These are phyloP conservation scores for Calliphora vicina DNA, from an alignment of 1,140 invertebrate species.

Conservation along the genomic window DNA sequence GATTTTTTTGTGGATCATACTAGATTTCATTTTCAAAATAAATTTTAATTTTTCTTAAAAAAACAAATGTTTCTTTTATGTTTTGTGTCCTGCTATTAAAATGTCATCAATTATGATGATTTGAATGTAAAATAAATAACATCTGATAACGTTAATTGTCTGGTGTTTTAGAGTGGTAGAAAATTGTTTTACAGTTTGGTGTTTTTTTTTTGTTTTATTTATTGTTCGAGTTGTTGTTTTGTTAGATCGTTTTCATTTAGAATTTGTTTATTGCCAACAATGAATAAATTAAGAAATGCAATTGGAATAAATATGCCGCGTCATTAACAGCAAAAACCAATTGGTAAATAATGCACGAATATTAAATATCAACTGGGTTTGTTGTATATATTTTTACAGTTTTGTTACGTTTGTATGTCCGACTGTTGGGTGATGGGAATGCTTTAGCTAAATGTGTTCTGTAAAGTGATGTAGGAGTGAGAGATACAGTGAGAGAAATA, in stretches of 20 bases:
- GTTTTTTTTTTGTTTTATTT: background rate
- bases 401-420: too few relatives aligned
- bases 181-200: conserved; percentile 17
- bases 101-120: conserved; percentile 29
- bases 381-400: background rate
- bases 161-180: background rate
- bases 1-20: too few relatives aligned
- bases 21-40: background rate
- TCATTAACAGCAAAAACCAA: conserved; percentile 16
- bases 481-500: background rate
- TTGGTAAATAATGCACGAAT: conserved; percentile 8
- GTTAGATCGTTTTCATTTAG: background rate
- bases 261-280: conserved; percentile 8
- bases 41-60: background rate
- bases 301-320: background rate
- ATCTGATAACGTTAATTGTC: conserved; percentile 11
- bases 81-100: conserved; percentile 7
- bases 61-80: too few relatives aligned
- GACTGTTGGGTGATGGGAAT: background rate
- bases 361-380: background rate
- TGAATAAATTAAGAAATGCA: conserved; percentile 33
- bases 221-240: background rate
- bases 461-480: background rate
- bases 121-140: background rate
- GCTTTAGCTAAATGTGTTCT: background rate